Evolutionary conservation across 2,888 invertebrate genomes (phyloP), one percentile per base, ranked within the genome.

Genomic region (Amiota communis): DNA sequence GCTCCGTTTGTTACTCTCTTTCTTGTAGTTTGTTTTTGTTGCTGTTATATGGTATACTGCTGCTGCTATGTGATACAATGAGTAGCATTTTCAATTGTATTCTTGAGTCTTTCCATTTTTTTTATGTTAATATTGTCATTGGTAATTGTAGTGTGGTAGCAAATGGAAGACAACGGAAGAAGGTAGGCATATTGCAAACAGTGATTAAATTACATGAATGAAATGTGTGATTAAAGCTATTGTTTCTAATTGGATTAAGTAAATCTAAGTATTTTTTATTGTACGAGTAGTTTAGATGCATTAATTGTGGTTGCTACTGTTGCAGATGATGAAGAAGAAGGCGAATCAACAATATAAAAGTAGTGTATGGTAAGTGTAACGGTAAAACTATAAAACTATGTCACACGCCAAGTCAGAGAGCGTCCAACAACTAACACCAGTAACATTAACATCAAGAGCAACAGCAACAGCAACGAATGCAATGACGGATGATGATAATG

Each of bases 161-260:
- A 36, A 36, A 36, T 36, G 36, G 0, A 36, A 36, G 36, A 36
- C 6, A 36, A 36, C 36, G 36, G 36, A 36, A 36, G 36, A 36
- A 23, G 23, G 3, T n/a, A 23, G 23, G 23, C 23, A 23, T 23
- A 23, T 23, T n/a, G 51, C 51, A 72, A 72, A 67, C 20, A 74
- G 56, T 74, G 71, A 61, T 80, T 79, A 79, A 83, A 80, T 86
- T 83, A 85, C 81, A 79, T 78, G 79, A 78, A 79, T 80, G 81
- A 79, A 80, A 80, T 77, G 13, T 77, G 79, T 78, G 78, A 82
- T 79, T 80, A 77, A 80, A 75, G 70, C 72, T 75, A 79, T 80
- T 80, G 83, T 80, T 80, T 83, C 85, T 83, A 83, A 83, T 83
- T 85, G 82, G 83, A 83, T 83, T 85, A 83, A 79, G 75, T 77